A percentile compares a stretch with the other conserved stretches of the same genome.
These are phyloP conservation scores for Masnerella sp. DNA, from an alignment of 2,888 invertebrate genomes.

Conservation along the genomic window DNA sequence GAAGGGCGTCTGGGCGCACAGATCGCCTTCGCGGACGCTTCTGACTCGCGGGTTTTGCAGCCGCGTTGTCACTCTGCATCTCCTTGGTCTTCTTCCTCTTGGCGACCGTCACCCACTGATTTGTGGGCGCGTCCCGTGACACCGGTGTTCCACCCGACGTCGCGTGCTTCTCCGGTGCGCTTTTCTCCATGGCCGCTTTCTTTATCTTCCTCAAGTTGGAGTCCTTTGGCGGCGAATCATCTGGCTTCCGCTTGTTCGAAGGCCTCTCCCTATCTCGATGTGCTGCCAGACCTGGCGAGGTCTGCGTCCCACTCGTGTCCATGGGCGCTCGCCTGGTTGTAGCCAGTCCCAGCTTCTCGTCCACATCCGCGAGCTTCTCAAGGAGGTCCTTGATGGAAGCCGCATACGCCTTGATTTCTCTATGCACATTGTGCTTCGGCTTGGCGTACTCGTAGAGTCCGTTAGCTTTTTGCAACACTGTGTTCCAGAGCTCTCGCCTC, in stretches of 20 bases:
- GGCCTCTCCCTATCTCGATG: background rate
- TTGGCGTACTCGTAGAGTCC: conserved; percentile 7
- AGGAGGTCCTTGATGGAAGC: background rate
- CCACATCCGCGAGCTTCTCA: background rate
- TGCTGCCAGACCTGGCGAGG: background rate
- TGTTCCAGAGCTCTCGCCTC: background rate
- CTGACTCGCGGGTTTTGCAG: background rate
- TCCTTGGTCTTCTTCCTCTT: background rate
- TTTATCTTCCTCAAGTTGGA: background rate
- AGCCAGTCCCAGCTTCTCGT: background rate
- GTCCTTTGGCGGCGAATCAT: background rate
- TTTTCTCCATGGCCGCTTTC: too few species aligned
- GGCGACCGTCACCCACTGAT: too few species aligned
- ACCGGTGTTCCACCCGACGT: too few species aligned
- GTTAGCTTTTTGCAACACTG: background rate
- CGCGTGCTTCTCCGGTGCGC: too few species aligned
- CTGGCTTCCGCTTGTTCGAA: background rate
- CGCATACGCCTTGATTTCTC: background rate
- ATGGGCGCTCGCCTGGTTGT: background rate
- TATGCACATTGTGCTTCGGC: conserved; percentile 5
- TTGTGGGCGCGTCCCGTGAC: too few species aligned
- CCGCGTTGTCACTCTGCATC: background rate
- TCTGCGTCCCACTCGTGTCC: background rate
- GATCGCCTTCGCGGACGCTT: background rate
- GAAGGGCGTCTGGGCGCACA: background rate